Evolutionary conservation across 2,113 vertebrate species (phyloP).

Genomic region (Canis aureus): DNA sequence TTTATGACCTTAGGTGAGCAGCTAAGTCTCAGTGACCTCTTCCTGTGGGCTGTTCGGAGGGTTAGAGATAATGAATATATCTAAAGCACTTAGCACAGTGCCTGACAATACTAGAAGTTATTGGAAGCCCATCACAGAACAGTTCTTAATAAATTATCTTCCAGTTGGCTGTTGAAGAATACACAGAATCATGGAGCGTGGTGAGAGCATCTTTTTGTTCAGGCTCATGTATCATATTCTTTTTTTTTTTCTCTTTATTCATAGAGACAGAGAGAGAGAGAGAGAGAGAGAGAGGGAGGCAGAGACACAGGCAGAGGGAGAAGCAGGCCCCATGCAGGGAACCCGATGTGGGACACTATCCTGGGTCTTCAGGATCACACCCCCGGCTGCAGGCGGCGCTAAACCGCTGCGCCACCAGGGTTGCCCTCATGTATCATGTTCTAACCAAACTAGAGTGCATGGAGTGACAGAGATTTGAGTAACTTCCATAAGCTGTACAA

Average conservation of each 20-base stretch:
- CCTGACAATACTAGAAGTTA: neutral
- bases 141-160: neutral
- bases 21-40: neutral
- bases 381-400: too few relatives aligned
- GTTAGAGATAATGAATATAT: neutral
- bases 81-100: neutral
- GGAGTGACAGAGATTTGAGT: neutral
- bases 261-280: too few relatives aligned
- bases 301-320: too few relatives aligned
- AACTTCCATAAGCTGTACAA: neutral
- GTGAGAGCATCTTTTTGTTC: conserved; percentile 11
- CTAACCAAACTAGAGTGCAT: neutral
- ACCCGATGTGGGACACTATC: too few relatives aligned
- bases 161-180: neutral
- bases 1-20: neutral
- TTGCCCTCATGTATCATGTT: neutral
- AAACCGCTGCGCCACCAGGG: too few relatives aligned
- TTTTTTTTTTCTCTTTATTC: too few relatives aligned
- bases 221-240: neutral
- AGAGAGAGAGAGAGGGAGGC: too few relatives aligned
- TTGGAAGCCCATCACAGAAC: neutral
- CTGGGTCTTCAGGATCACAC: too few relatives aligned
- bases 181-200: neutral
- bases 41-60: neutral
- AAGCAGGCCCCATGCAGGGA: too few relatives aligned